Percentiles rank a stretch among this genome's conserved stretches.
These are phyloP conservation scores for Rhipidura dahli DNA, from an alignment of 2,113 vertebrate genomes.

Conservation along the genomic window DNA sequence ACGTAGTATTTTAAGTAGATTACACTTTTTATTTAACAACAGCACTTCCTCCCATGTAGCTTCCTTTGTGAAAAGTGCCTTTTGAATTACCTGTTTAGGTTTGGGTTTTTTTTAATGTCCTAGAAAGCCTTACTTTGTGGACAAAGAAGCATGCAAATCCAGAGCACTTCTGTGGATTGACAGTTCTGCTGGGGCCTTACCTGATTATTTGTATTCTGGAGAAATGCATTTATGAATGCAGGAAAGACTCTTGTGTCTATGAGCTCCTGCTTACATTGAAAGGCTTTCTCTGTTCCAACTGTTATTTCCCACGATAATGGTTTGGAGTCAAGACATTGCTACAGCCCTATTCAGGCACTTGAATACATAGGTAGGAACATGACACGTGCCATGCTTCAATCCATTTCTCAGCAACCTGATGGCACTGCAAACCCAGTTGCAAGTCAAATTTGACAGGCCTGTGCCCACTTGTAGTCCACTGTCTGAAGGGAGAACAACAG, in stretches of 20 bases:
- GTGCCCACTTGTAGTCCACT: not conserved
- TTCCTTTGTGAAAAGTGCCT: not conserved
- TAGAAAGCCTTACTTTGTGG: not conserved
- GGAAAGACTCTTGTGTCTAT: not conserved
- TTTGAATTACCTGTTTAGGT: not conserved
- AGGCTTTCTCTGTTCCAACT: not conserved
- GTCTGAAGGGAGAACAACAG: not conserved
- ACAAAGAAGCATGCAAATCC: not conserved
- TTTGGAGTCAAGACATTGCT: not conserved
- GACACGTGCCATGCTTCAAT: not conserved
- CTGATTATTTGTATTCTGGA: not conserved
- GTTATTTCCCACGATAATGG: rapidly evolving
- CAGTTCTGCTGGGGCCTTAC: not conserved
- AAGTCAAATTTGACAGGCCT: not conserved
- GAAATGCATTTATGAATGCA: not conserved
- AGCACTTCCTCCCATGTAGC: not conserved
- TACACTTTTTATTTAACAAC: not conserved
- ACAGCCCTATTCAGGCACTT: not conserved
- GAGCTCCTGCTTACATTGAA: not conserved
- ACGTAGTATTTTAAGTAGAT: not conserved
- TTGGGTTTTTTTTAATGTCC: not conserved
- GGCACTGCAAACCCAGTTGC: not conserved
- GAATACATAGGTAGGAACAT: not conserved
- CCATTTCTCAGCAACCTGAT: not conserved
- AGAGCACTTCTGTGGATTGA: not conserved